These are phyloP conservation scores for Coleophora flavipennella DNA, from an alignment of 2,888 invertebrate genomes.

Conservation along the genomic window DNA sequence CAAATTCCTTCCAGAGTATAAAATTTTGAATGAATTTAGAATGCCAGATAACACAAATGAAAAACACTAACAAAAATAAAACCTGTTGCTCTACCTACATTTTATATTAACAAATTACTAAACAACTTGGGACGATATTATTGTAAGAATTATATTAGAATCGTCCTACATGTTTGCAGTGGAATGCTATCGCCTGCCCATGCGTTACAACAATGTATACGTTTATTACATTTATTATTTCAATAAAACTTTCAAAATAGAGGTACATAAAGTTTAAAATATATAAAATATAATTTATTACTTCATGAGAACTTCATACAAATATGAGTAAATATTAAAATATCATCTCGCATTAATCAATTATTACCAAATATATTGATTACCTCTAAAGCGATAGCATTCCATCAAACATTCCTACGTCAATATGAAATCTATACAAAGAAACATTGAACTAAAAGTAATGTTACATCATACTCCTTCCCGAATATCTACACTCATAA, in stretches of 20 bases:
- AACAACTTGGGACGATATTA: conserved; percentile 68
- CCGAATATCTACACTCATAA: conserved; percentile 49
- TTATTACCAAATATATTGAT: conserved; percentile 22
- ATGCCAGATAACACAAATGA: conserved; percentile 51
- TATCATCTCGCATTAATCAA: conserved; percentile 20
- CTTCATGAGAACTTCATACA: neutral
- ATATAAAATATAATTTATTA: conserved; percentile 9
- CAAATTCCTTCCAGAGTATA: conserved; percentile 28
- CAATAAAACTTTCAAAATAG: neutral
- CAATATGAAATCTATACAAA: conserved; percentile 63
- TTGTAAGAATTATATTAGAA: conserved; percentile 73
- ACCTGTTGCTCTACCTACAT: conserved; percentile 53
- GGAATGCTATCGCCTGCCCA: conserved; percentile 43
- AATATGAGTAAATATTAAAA: conserved; percentile 4
- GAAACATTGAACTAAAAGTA: conserved; percentile 66
- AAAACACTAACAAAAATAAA: conserved; percentile 55
- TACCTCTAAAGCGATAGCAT: conserved; percentile 37
- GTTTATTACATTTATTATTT: conserved; percentile 8
- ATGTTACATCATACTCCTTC: conserved; percentile 47
- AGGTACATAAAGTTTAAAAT: conserved; percentile 6
- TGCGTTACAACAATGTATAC: conserved; percentile 10
- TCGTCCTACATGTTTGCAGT: conserved; percentile 54
- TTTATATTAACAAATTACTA: conserved; percentile 64
- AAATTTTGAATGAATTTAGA: conserved; percentile 40
- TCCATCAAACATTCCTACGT: conserved; percentile 48